Evolutionary conservation across 1,140 invertebrate genomes (phyloP), one percentile per base, ranked within the genome.

Genomic region (Danaus plexippus): DNA sequence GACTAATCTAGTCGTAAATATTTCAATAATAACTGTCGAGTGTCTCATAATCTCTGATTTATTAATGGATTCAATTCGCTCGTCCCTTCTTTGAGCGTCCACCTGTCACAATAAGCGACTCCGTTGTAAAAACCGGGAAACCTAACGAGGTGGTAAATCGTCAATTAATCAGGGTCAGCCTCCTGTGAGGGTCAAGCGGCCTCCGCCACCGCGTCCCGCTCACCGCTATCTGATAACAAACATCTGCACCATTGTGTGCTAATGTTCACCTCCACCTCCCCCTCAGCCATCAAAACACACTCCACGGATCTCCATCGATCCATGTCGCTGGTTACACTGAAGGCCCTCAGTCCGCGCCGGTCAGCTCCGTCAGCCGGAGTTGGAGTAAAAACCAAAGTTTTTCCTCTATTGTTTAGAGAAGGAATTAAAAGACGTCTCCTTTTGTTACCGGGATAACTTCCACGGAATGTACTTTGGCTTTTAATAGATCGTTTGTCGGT

Each of bases 201-300:
- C 47, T 49, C 22, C 52, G 43, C 54, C 53, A 56, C 57, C 55
- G 55, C 57, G 60, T 55, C 57, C 47, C 9, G 13, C 22, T 49
- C 47, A 49, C 22, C 52, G 51, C 54, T 51, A 53, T 59, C 59
- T 59, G 61, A 64, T 55, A 60, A 52, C 9, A 22, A 43, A 40
- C 65, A 67, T 53, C 66, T 67, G 66, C 59, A 32, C 54, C 52
- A 67, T 67, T 67, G 66, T 67, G 66, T 67, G 66, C 66, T 62
- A 67, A 67, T 67, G 40, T 44, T 11, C 40, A 40, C 47, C 41
- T 10, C 11, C 40, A 5, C 45, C 44, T 3, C 44, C 43, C 47
- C 15, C n/a, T 32, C 5, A 13, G 22, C 13, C 43, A 46, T 13
- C 15, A 22, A 18, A 10, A 22, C 54, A 48, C 41, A 43, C 32